Conservation (phyloP, 2,113 vertebrate species). For the Ancistrus triradiatus region DNA sequence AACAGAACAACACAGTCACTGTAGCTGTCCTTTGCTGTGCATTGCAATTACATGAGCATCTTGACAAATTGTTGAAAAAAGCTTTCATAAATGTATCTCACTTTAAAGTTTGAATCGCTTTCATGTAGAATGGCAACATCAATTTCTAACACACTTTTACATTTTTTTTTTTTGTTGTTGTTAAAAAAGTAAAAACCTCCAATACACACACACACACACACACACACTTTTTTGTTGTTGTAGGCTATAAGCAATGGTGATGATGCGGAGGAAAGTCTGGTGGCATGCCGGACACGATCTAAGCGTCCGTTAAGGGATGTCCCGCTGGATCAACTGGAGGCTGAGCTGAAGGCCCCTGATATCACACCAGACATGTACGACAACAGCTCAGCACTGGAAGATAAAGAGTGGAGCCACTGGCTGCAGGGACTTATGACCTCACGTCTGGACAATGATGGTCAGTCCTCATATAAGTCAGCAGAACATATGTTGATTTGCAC, state of each 20-base stretch:
- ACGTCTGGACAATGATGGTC: conserved; percentile 80
- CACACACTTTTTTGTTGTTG: background rate
- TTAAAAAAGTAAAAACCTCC: too few species aligned
- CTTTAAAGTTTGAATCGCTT: too few species aligned
- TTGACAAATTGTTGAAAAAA: too few species aligned
- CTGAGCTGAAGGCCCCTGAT: conserved; percentile 84
- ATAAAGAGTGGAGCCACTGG: conserved; percentile 89
- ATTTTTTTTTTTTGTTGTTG: too few species aligned
- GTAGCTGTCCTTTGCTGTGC: too few species aligned
- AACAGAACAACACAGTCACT: too few species aligned
- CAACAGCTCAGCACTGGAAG: conserved; percentile 68
- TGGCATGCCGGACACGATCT: conserved; percentile 85
- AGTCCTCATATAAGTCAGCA: too few species aligned
- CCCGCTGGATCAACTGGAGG: conserved; percentile 86
- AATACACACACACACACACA: background rate
- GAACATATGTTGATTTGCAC: too few species aligned
- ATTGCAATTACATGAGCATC: too few species aligned
- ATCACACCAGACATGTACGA: conserved; percentile 95
- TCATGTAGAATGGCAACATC: too few species aligned
- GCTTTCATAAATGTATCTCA: too few species aligned
- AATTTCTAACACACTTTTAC: too few species aligned
- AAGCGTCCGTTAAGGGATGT: conserved; percentile 83
- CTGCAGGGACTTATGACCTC: conserved; percentile 84
- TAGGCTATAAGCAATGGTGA: conserved; percentile 51
- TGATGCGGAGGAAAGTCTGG: conserved; percentile 70